Evolutionary conservation across 2,797 vertebrate species (phyloP).

Genomic region (Lemur catta): DNA sequence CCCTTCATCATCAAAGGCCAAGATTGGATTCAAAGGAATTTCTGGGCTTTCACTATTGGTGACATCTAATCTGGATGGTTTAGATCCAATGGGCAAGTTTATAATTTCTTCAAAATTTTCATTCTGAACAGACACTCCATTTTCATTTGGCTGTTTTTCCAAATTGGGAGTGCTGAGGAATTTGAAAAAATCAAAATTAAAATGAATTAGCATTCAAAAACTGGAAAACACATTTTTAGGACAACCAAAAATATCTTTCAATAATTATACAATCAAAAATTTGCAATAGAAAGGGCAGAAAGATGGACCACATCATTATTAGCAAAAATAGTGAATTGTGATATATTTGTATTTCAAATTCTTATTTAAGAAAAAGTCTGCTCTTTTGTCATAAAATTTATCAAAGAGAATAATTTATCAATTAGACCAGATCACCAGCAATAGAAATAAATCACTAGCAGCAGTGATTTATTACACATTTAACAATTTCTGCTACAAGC

Average conservation of each 20-base stretch:
- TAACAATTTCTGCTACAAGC: neutral
- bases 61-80: constrained; percentile 89
- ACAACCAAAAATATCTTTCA: neutral
- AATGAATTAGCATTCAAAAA: constrained; percentile 17
- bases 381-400: neutral
- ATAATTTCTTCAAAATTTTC: constrained; percentile 95
- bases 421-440: neutral
- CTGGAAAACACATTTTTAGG: neutral
- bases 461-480: neutral
- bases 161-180: constrained; percentile 53
- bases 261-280: neutral
- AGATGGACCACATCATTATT: neutral
- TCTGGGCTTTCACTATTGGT: constrained; percentile 87
- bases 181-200: constrained; percentile 14
- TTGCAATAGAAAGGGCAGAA: neutral
- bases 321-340: neutral
- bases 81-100: constrained; percentile 89
- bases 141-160: constrained; percentile 88
- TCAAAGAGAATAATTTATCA: neutral
- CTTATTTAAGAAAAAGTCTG: neutral
- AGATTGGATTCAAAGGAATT: constrained; percentile 88
- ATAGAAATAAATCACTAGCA: neutral
- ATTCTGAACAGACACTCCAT: constrained; percentile 89
- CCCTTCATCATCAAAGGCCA: constrained; percentile 94
- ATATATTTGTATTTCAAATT: neutral